phyloP scores from a whole-genome alignment of 2,113 vertebrate species.

The Polypterus senegalus region DNA sequence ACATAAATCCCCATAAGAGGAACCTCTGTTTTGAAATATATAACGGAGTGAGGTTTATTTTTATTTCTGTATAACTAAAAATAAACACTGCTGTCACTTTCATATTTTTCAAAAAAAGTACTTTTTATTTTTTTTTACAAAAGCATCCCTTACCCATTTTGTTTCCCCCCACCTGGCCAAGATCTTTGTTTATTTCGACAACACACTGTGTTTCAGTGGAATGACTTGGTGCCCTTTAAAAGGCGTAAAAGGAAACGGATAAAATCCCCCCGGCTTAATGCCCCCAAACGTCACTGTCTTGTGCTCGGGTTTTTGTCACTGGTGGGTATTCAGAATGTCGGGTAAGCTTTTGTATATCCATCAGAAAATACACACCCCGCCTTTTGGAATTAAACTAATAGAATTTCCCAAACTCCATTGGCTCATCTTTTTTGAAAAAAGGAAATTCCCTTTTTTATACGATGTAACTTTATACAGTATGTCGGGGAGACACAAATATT shows the following conservation, averaged over 20 bases:
- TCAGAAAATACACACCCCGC: too few relatives aligned
- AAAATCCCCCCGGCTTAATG: constrained; percentile 21
- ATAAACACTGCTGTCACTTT: too few relatives aligned
- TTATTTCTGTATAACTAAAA: too few relatives aligned
- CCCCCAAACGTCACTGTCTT: constrained; percentile 16
- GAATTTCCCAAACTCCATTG: constrained; percentile 24
- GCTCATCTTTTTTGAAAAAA: constrained; percentile 17
- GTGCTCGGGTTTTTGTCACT: constrained; percentile 18
- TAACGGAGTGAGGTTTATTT: too few relatives aligned
- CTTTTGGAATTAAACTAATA: constrained; percentile 23
- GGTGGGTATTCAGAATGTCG: constrained; percentile 21
- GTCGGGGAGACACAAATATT: constrained; percentile 18
- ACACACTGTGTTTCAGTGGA: constrained; percentile 25
- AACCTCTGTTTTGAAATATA: too few relatives aligned
- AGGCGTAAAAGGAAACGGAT: constrained; percentile 21
- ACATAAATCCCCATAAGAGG: too few relatives aligned
- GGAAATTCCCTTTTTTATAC: constrained; percentile 20
- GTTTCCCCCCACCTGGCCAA: background rate
- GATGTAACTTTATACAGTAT: constrained; percentile 22
- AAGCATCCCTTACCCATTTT: too few relatives aligned
- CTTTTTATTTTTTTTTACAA: too few relatives aligned
- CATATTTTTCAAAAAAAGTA: too few relatives aligned
- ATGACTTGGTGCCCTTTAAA: constrained; percentile 19
- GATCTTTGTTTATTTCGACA: too few relatives aligned
- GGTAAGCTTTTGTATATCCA: too few relatives aligned